Evolutionary conservation across 2,888 invertebrate species (phyloP).

Genomic region (Metacarcinus magister): DNA sequence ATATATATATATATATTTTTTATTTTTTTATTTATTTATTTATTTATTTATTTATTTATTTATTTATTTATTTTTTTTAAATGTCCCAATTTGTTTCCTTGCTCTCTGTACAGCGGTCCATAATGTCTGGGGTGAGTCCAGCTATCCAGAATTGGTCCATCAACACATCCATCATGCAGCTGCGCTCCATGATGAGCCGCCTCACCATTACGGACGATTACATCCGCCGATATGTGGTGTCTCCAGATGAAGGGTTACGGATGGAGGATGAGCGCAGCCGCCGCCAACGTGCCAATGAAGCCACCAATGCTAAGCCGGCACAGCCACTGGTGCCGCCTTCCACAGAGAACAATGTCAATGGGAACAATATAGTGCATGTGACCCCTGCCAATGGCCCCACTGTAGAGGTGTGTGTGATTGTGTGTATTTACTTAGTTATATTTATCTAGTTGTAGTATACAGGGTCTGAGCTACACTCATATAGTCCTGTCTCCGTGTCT

Average conservation of each 20-base stretch:
- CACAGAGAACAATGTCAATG: neutral
- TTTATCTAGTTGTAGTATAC: too few species aligned
- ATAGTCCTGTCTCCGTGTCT: too few species aligned
- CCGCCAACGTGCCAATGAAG: conserved; percentile 58
- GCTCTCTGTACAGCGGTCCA: conserved; percentile 68
- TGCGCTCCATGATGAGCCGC: conserved; percentile 81
- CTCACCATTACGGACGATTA: conserved; percentile 80
- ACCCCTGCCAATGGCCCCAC: conserved; percentile 72
- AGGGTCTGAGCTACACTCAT: too few species aligned
- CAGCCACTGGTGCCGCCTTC: conserved; percentile 23
- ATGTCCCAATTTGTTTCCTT: neutral
- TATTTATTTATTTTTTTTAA: too few species aligned
- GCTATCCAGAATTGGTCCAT: conserved; percentile 80
- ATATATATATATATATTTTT: too few species aligned
- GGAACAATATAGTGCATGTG: conserved; percentile 71
- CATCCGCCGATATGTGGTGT: conserved; percentile 80
- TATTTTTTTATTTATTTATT: too few species aligned
- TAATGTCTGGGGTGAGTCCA: conserved; percentile 80
- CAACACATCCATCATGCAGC: conserved; percentile 81
- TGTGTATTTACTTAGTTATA: too few species aligned
- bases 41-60: too few species aligned
- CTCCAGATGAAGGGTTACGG: conserved; percentile 78
- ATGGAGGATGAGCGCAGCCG: conserved; percentile 78
- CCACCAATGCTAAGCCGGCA: conserved; percentile 45
- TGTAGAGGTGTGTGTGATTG: conserved; percentile 65